These are phyloP conservation scores for Proales similis DNA, from an alignment of 1,140 invertebrate species.

Conservation along the genomic window DNA sequence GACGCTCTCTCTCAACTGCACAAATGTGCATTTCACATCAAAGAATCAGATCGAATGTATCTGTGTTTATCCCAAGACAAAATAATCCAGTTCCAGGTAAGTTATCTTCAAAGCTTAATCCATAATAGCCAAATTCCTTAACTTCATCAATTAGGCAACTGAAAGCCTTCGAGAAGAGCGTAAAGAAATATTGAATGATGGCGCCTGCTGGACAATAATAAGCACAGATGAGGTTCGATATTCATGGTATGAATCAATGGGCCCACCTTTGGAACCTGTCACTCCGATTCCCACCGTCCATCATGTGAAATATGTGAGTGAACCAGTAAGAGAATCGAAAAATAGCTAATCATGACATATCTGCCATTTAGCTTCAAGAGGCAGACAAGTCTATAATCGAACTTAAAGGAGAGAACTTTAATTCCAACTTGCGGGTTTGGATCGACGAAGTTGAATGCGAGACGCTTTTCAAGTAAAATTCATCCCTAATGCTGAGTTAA, in stretches of 20 bases:
- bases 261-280: conserved; percentile 76
- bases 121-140: background rate
- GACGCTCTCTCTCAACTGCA: conserved; percentile 96
- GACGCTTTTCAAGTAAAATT: conserved; percentile 27
- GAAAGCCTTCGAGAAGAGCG: conserved; percentile 82
- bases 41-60: conserved; percentile 96
- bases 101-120: conserved; percentile 3
- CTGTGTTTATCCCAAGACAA: conserved; percentile 94
- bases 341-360: background rate
- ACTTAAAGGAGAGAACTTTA: conserved; percentile 94
- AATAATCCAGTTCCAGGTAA: conserved; percentile 92
- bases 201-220: conserved; percentile 99
- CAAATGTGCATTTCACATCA: conserved; percentile 98
- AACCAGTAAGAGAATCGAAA: conserved; percentile 48
- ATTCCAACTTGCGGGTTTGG: conserved; percentile 87
- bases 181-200: conserved; percentile 94
- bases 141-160: conserved; percentile 84
- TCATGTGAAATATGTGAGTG: conserved; percentile 69
- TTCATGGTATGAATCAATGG: conserved; percentile 98
- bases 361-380: background rate
- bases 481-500: background rate
- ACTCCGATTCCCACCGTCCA: conserved; percentile 92
- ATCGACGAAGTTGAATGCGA: conserved; percentile 74
- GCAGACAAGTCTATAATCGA: conserved; percentile 93
- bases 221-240: conserved; percentile 98